Percentiles rank a stretch among this genome's conserved stretches.
These are phyloP conservation scores for Scyliorhinus canicula DNA, from an alignment of 2,797 vertebrate genomes.

Conservation along the genomic window DNA sequence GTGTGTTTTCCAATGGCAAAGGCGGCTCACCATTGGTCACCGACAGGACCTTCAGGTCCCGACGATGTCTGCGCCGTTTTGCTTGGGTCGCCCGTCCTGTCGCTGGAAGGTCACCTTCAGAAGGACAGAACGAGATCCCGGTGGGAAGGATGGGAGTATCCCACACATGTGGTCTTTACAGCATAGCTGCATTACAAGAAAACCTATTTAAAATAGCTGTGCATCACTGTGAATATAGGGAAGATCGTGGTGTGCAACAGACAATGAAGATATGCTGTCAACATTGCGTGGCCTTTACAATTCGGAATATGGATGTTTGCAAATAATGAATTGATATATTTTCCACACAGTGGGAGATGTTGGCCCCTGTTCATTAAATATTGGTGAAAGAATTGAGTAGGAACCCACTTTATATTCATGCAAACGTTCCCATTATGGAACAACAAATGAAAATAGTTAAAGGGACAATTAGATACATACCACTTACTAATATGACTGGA, in stretches of 20 bases:
- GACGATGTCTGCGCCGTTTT: too few species aligned
- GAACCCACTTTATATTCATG: neutral
- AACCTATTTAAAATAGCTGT: neutral
- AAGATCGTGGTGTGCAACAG: neutral
- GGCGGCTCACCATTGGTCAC: too few species aligned
- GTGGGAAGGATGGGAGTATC: too few species aligned
- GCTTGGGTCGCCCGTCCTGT: too few species aligned
- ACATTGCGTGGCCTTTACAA: neutral
- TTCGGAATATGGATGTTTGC: neutral
- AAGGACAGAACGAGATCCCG: too few species aligned
- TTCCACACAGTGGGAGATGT: neutral
- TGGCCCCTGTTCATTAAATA: neutral
- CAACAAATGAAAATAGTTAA: neutral
- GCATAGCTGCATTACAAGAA: neutral
- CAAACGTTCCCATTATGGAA: neutral
- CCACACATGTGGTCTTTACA: neutral
- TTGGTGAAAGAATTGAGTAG: neutral
- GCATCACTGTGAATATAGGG: neutral
- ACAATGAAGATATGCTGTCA: neutral
- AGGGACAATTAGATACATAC: neutral
- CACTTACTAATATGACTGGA: neutral
- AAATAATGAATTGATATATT: neutral
- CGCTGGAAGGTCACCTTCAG: too few species aligned
- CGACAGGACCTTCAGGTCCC: too few species aligned
- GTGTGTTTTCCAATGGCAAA: too few species aligned